Conservation (phyloP, 2,797 vertebrate genomes). For the Artibeus lituratus region DNA sequence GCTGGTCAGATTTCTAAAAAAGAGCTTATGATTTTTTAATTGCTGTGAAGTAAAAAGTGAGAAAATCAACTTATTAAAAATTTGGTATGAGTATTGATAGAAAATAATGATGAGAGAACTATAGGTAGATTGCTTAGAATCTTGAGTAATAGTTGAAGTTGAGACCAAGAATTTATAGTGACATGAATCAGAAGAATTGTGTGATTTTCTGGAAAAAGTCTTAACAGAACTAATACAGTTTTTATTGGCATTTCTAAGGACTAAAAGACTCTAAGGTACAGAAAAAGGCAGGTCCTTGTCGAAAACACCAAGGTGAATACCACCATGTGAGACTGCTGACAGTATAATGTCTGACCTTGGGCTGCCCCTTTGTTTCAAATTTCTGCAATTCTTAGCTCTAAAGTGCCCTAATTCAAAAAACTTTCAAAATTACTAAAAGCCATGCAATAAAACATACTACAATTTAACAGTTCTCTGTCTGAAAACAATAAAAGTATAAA, state of each 20-base stretch:
- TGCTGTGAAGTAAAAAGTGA: background rate
- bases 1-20: background rate
- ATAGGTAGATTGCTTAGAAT: background rate
- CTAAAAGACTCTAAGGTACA: background rate
- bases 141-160: background rate
- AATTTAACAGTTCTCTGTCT: background rate
- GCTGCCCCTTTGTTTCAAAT: background rate
- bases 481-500: background rate
- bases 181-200: background rate
- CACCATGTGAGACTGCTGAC: background rate
- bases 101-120: background rate
- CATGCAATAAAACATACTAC: background rate
- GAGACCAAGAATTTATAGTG: background rate
- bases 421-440: background rate
- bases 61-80: background rate
- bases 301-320: background rate
- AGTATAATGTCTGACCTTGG: background rate
- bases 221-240: background rate
- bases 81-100: background rate
- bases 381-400: background rate
- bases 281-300: background rate
- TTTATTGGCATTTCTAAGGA: background rate
- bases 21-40: background rate
- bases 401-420: background rate
- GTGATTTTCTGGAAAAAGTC: background rate